Base-by-base conservation (phyloP, 2,888 invertebrate genomes). In the Cantharis flavilabris region DNA sequence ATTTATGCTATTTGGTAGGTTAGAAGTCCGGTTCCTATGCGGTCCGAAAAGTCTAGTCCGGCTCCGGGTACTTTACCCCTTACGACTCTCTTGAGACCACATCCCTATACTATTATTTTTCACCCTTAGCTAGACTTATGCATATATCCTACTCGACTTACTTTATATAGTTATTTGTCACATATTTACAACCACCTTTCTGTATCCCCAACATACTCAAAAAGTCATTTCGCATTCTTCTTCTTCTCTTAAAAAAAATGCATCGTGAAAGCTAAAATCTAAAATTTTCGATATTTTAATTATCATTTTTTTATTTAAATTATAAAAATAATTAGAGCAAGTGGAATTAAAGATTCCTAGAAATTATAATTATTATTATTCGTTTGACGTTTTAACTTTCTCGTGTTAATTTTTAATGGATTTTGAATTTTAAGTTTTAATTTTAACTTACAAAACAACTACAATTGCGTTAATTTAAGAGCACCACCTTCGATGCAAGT, bases 31-130 rank as follows among this genome's bases (percentile, higher is more conserved):
- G 70, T 33, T 74, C 79, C 78, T 73, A 26, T 81, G 78, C 76
- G 81, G 81, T 79, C 76, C 80, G 73, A 78, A 79, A 76, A 70
- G 80, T 81, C 81, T 76, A 78, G 76, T 73, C 80, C 72, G 74
- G 76, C 72, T 76, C 76, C 74, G 82, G 81, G 80, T 81, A 83
- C 76, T 83, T 82, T 81, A 79, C 77, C 80, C 84, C 83, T 86
- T 87, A 88, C 86, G 87, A 83, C 86, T 86, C 88, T 86, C 87
- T 30, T 26, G 86, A 85, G 88, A 86, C 79, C 80, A 79, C 84
- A 86, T 86, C 87, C 88, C 88, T 84, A 86, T 76, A 84, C 88
- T 87, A 88, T 88, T 89, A 88, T 88, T 88, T 88, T 86, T 87
- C 87, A 84, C 86, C 87, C 87, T 85, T 83, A 84, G 83, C 83